These are phyloP conservation scores for Nothocercus nigrocapillus DNA, from an alignment of 2,113 vertebrate genomes.

Conservation along the genomic window DNA sequence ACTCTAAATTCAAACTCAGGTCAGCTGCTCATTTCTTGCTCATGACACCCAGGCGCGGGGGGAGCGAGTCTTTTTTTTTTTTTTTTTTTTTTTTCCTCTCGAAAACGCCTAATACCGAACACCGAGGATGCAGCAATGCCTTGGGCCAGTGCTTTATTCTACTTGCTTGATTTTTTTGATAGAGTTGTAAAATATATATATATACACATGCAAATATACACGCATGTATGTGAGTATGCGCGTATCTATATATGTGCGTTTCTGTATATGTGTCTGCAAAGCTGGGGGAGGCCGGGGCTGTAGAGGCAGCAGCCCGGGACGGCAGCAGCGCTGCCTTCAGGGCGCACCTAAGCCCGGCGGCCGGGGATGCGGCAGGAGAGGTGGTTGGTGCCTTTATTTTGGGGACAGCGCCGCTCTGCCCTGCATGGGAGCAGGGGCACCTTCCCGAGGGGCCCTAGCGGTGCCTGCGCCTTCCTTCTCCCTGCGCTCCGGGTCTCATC, in stretches of 20 bases:
- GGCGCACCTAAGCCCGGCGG: no score
- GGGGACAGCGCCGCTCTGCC: no score
- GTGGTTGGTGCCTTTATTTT: no score
- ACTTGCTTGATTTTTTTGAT: conserved; percentile 78
- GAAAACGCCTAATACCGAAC: conserved; percentile 84
- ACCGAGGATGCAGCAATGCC: conserved; percentile 68
- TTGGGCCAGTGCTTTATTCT: conserved; percentile 80
- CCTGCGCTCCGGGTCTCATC: conserved; percentile 57
- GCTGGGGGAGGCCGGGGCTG: neutral
- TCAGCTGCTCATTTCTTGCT: conserved; percentile 94
- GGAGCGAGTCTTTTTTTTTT: conserved; percentile 72
- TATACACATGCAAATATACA: no score
- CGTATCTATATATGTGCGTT: no score
- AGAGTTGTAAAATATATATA: neutral
- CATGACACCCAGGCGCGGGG: conserved; percentile 88
- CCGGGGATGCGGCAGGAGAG: no score
- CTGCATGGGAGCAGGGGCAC: no score
- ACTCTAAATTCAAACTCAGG: conserved; percentile 99
- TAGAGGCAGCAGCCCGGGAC: no score
- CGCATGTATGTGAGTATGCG: no score
- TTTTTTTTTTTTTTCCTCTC: neutral
- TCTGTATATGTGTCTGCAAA: neutral
- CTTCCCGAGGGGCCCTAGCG: no score
- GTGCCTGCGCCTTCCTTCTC: neutral
- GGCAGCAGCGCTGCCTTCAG: no score